These are phyloP conservation scores for Microctonus aethiopoides DNA, from an alignment of 2,888 invertebrate genomes.

Conservation along the genomic window DNA sequence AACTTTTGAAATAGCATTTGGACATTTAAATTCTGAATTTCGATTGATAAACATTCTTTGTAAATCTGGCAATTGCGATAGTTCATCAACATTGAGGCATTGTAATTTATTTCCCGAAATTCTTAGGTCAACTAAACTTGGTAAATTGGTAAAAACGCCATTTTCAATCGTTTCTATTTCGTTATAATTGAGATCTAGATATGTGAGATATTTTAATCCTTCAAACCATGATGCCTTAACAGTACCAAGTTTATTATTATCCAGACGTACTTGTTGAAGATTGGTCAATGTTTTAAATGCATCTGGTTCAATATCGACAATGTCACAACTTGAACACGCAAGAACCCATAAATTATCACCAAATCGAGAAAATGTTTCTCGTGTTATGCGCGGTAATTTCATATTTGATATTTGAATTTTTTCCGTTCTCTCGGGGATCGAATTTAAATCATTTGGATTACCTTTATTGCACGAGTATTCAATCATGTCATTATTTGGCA, in stretches of 20 bases:
- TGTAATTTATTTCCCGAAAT: conserved; percentile 60
- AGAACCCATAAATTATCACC: conserved; percentile 54
- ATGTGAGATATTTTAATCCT: conserved; percentile 53
- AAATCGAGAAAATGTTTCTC: conserved; percentile 53
- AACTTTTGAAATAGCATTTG: conserved; percentile 51
- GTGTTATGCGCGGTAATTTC: conserved; percentile 50
- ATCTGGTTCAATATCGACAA: conserved; percentile 54
- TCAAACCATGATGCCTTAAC: conserved; percentile 56
- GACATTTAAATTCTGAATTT: conserved; percentile 58
- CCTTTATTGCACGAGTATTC: conserved; percentile 57
- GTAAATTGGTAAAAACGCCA: conserved; percentile 52
- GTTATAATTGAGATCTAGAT: conserved; percentile 60
- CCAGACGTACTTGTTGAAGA: conserved; percentile 58
- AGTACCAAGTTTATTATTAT: conserved; percentile 52
- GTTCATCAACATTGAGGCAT: conserved; percentile 54
- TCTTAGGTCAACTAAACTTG: conserved; percentile 56
- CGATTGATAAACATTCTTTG: conserved; percentile 55
- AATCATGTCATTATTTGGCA: conserved; percentile 53
- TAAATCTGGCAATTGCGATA: conserved; percentile 49
- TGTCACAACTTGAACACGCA: conserved; percentile 56
- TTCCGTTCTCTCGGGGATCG: conserved; percentile 48
- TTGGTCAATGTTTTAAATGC: conserved; percentile 52
- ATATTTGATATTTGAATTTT: conserved; percentile 56
- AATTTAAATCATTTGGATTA: conserved; percentile 48
- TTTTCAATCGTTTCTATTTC: conserved; percentile 55